Evolutionary conservation across 2,113 vertebrate species (phyloP).

Genomic region (Perognathus longimembris): DNA sequence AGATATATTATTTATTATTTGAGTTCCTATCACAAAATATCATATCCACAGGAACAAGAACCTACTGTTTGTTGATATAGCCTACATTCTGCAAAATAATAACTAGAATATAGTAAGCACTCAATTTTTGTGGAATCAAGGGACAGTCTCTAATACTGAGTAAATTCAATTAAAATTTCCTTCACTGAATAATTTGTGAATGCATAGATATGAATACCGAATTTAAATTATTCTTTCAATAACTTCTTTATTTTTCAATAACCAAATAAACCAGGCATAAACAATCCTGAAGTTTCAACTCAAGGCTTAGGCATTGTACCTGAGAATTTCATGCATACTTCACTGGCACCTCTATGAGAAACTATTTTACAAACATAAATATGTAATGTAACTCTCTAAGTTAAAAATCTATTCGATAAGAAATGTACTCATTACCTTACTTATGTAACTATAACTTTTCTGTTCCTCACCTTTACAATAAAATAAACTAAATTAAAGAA

Average conservation of each 20-base stretch:
- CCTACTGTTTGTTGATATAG: not conserved
- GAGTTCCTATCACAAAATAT: not conserved
- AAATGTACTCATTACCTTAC: too few relatives aligned
- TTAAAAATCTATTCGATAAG: not conserved
- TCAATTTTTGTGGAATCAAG: not conserved
- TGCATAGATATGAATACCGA: not conserved
- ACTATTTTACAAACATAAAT: not conserved
- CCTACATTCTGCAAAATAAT: not conserved
- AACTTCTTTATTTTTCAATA: not conserved
- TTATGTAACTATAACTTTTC: too few relatives aligned
- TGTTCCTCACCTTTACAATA: too few relatives aligned
- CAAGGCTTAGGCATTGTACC: too few relatives aligned
- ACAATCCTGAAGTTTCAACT: not conserved
- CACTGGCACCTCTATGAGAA: too few relatives aligned
- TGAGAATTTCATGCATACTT: too few relatives aligned
- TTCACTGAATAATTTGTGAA: constrained; percentile 9
- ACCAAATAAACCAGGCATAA: not conserved
- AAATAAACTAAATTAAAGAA: too few relatives aligned
- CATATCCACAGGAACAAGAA: not conserved
- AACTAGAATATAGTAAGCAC: not conserved
- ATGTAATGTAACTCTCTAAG: not conserved
- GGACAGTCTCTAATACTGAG: constrained; percentile 26
- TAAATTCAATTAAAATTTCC: not conserved
- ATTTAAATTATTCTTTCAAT: constrained; percentile 48
- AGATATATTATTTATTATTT: not conserved